These are phyloP conservation scores for Rhynchonema sp. DNA, from an alignment of 2,888 invertebrate species.

Conservation along the genomic window DNA sequence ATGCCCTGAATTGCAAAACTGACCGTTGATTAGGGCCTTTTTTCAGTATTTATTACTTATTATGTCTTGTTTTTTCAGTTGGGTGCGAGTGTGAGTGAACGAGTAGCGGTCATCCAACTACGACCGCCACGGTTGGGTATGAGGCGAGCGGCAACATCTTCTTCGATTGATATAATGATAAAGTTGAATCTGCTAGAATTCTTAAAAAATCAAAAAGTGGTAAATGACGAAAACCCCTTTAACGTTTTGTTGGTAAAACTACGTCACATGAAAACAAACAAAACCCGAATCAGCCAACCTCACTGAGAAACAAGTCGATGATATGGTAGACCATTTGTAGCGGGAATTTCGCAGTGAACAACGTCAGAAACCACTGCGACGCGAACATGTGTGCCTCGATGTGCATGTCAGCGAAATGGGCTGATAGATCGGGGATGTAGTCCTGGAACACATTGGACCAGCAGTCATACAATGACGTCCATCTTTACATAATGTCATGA, in stretches of 20 bases:
- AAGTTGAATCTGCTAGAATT: background rate
- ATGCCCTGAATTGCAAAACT: constrained; percentile 51
- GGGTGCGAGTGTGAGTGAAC: background rate
- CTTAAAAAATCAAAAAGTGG: constrained; percentile 3
- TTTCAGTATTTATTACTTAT: no score
- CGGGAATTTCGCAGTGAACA: constrained; percentile 98
- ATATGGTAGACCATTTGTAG: constrained; percentile 89
- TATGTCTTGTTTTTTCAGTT: no score
- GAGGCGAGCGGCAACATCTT: background rate
- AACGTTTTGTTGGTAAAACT: no score
- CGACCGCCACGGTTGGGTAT: no score
- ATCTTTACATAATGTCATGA: no score
- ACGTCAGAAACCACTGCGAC: constrained; percentile 95
- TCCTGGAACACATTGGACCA: no score
- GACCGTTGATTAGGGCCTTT: no score
- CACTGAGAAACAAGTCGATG: constrained; percentile 68
- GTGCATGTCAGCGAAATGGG: constrained; percentile 44
- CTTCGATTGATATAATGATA: background rate
- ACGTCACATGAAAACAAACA: background rate
- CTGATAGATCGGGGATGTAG: constrained; percentile 33
- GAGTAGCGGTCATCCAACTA: no score
- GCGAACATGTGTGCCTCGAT: constrained; percentile 97
- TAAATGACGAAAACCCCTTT: no score
- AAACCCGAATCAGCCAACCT: constrained; percentile 24
- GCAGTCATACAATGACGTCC: background rate